Conservation (phyloP, 2,797 vertebrate genomes). For the Microcaecilia unicolor region DNA sequence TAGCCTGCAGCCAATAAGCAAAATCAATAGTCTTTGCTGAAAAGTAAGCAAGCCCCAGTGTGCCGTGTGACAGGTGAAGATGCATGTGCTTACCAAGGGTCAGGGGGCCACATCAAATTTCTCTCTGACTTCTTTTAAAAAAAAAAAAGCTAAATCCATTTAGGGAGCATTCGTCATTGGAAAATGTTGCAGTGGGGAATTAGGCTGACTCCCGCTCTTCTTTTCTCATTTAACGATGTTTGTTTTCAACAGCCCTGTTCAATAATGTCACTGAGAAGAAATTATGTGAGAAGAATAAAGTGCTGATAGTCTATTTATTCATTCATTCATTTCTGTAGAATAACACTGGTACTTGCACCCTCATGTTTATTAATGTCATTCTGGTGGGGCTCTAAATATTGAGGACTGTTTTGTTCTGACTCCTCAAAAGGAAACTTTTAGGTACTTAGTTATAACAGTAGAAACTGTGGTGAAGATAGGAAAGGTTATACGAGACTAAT, state of each 20-base stretch:
- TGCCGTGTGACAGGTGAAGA: conserved; percentile 76
- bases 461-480: no score
- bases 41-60: conserved; percentile 69
- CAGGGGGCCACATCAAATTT: conserved; percentile 69
- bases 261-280: conserved; percentile 63
- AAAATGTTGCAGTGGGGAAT: conserved; percentile 62
- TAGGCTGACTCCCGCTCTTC: conserved; percentile 46
- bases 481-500: no score
- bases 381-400: no score
- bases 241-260: conserved; percentile 69
- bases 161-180: conserved; percentile 61
- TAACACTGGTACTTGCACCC: conserved; percentile 48
- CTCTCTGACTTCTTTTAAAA: conserved; percentile 67
- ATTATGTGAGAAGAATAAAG: conserved; percentile 69
- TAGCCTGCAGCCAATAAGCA: conserved; percentile 78
- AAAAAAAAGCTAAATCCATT: conserved; percentile 70
- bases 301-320: conserved; percentile 58
- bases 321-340: conserved; percentile 62
- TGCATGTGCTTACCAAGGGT: conserved; percentile 67
- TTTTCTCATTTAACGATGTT: conserved; percentile 68
- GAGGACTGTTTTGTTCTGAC: no score
- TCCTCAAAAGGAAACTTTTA: no score
- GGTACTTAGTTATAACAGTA: no score
- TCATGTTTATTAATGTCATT: conserved; percentile 57
- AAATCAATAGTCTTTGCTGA: conserved; percentile 78